Conservation (phyloP, 1,140 invertebrate genomes). For the Lutraria rhynchaena region DNA sequence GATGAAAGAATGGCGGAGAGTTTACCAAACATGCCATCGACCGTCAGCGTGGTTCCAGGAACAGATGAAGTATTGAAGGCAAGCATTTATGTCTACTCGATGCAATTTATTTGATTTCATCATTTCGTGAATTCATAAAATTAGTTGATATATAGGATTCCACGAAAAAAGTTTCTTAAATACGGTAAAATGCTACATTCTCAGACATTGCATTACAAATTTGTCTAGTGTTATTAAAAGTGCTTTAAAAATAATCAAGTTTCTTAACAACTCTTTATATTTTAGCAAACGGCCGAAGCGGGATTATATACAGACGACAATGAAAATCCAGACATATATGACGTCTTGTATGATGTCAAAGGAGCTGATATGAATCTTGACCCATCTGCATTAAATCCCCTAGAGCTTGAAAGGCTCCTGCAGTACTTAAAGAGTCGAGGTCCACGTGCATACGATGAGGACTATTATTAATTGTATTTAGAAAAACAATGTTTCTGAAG, state of each 20-base stretch:
- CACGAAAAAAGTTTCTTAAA: too few relatives aligned
- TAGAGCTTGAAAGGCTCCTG: constrained; percentile 16
- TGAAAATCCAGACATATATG: neutral
- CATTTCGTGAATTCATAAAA: too few relatives aligned
- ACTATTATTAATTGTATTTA: constrained; percentile 36
- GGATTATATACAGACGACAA: constrained; percentile 12
- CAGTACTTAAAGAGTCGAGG: constrained; percentile 44
- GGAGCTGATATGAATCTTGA: constrained; percentile 51
- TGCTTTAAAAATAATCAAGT: too few relatives aligned
- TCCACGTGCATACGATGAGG: constrained; percentile 41
- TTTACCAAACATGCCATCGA: constrained; percentile 62
- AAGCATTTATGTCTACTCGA: too few relatives aligned
- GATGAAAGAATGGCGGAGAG: constrained; percentile 54
- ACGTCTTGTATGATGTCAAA: constrained; percentile 33
- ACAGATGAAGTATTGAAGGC: neutral
- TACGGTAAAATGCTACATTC: too few relatives aligned
- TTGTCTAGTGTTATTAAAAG: too few relatives aligned
- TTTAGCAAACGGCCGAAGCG: constrained; percentile 32
- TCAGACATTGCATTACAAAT: too few relatives aligned
- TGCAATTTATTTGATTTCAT: too few relatives aligned
- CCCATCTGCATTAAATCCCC: neutral
- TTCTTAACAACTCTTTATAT: neutral
- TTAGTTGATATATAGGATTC: too few relatives aligned
- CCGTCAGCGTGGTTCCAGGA: constrained; percentile 68
- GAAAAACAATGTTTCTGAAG: too few relatives aligned